Evolutionary conservation across 2,797 vertebrate genomes (phyloP).

Genomic region (Hippocampus kuda): DNA sequence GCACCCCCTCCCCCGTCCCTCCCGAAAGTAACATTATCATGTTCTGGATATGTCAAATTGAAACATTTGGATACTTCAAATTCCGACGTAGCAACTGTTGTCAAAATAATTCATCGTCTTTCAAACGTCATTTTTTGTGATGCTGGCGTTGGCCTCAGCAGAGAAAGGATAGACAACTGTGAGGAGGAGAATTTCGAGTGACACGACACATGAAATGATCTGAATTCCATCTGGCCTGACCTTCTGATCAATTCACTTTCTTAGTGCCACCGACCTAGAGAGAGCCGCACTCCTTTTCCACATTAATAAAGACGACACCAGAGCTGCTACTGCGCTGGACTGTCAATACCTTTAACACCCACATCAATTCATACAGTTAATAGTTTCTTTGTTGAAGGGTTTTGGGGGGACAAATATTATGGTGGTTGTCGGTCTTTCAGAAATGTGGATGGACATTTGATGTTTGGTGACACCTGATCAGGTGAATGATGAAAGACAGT

Average conservation of each 20-base stretch:
- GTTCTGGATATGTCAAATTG: background rate
- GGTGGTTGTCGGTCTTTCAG: background rate
- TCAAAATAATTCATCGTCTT: background rate
- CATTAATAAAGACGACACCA: constrained; percentile 56
- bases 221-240: constrained; percentile 41
- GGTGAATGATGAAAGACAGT: background rate
- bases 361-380: constrained; percentile 62
- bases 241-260: constrained; percentile 56
- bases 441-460: constrained; percentile 20
- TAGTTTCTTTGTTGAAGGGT: constrained; percentile 44
- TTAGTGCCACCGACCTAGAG: constrained; percentile 40
- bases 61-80: background rate
- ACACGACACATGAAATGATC: constrained; percentile 45
- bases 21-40: background rate
- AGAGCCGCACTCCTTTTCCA: constrained; percentile 35
- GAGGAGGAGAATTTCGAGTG: constrained; percentile 40
- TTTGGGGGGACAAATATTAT: constrained; percentile 17
- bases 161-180: constrained; percentile 38
- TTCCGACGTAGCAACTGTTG: background rate
- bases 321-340: constrained; percentile 45
- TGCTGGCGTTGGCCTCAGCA: constrained; percentile 28
- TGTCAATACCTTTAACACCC: constrained; percentile 59
- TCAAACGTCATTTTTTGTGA: background rate
- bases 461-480: background rate
- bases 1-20: too few relatives aligned